These are phyloP conservation scores for Labroides dimidiatus DNA, from an alignment of 2,797 vertebrate species.

Conservation along the genomic window DNA sequence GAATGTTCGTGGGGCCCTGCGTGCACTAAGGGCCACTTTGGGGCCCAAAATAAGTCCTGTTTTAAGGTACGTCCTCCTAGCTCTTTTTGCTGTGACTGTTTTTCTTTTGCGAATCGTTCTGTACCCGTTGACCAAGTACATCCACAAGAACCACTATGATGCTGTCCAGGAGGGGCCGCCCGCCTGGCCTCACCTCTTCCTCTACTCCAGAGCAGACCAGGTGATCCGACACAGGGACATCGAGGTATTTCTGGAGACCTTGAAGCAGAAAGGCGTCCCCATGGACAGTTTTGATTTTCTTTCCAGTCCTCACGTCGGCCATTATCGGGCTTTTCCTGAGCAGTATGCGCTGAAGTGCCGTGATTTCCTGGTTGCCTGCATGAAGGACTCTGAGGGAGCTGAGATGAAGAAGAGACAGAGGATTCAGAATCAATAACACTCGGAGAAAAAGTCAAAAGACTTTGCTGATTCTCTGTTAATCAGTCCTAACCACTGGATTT, in stretches of 20 bases:
- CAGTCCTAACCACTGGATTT: background rate
- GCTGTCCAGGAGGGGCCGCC: conserved; percentile 86
- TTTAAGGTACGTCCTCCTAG: conserved; percentile 85
- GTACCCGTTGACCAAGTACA: conserved; percentile 89
- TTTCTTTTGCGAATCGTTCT: conserved; percentile 86
- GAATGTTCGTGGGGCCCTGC: conserved; percentile 88
- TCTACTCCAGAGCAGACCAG: conserved; percentile 90
- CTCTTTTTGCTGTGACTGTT: conserved; percentile 84
- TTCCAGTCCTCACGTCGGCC: conserved; percentile 90
- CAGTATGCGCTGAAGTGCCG: conserved; percentile 87
- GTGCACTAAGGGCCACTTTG: conserved; percentile 87
- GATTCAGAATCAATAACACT: conserved; percentile 54
- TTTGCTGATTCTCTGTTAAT: background rate
- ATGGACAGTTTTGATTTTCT: conserved; percentile 90
- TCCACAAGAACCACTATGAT: conserved; percentile 93
- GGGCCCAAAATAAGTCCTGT: conserved; percentile 76
- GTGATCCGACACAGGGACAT: conserved; percentile 88
- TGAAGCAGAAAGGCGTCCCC: conserved; percentile 80
- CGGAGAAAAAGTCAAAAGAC: background rate
- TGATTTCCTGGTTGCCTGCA: conserved; percentile 87
- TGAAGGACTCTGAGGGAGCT: conserved; percentile 64
- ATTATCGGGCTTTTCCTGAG: conserved; percentile 88
- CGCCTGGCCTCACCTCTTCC: conserved; percentile 92
- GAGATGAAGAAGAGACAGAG: conserved; percentile 58
- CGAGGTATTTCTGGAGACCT: conserved; percentile 81